Conservation (phyloP, 2,888 invertebrate species). For the Germaria angustata region DNA sequence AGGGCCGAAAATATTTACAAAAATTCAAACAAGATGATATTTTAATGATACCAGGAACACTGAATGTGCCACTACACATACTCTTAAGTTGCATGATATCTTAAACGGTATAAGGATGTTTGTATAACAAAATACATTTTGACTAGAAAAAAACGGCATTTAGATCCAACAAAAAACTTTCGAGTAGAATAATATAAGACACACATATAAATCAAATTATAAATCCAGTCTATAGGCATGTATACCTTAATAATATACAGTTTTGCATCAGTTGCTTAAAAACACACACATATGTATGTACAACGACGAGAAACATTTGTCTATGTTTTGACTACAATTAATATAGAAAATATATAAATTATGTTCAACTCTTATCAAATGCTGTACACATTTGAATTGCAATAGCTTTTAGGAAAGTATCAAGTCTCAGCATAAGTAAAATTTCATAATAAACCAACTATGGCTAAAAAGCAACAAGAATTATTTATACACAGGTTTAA, state of each 20-base stretch:
- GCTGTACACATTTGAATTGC: not conserved
- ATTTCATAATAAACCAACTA: not conserved
- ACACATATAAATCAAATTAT: too few relatives aligned
- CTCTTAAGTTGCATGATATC: too few relatives aligned
- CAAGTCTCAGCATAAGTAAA: not conserved
- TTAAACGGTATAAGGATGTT: too few relatives aligned
- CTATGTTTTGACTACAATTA: not conserved
- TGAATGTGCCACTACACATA: too few relatives aligned
- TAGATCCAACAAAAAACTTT: too few relatives aligned
- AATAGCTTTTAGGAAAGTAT: constrained; percentile 29
- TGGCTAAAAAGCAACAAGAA: not conserved
- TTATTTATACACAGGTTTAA: not conserved
- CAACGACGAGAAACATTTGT: not conserved
- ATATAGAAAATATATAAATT: constrained; percentile 25
- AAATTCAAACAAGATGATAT: too few relatives aligned
- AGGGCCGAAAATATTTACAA: too few relatives aligned
- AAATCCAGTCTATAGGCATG: too few relatives aligned
- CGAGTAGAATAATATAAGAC: too few relatives aligned
- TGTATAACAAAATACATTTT: too few relatives aligned
- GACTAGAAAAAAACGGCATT: too few relatives aligned
- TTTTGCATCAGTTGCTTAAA: not conserved
- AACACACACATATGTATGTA: not conserved
- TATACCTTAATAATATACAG: not conserved
- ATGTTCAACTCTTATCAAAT: not conserved
- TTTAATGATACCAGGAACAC: too few relatives aligned